Evolutionary conservation across 2,888 invertebrate species (phyloP).

Genomic region (Pegoplata infirma): DNA sequence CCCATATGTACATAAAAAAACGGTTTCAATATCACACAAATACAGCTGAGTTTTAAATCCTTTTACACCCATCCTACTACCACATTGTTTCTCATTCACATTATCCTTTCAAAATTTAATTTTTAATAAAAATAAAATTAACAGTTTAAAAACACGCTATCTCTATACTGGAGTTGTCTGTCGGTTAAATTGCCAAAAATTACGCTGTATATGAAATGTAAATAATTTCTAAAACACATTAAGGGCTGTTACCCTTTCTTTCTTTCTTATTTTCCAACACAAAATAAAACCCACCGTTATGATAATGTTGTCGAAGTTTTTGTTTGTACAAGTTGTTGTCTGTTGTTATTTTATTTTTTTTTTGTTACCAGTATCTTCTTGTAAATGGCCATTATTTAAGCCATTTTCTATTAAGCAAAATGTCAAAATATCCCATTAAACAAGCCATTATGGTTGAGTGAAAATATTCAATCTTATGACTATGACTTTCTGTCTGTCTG

Average conservation of each 20-base stretch:
- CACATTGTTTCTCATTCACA: slow-evolving; percentile 1
- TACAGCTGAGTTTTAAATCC: background rate
- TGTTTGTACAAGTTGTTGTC: background rate
- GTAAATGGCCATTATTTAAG: slow-evolving; percentile 65
- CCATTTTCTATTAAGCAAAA: slow-evolving; percentile 67
- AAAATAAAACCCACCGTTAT: slow-evolving; percentile 28
- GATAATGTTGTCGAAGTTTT: slow-evolving; percentile 49
- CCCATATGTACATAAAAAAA: too few relatives aligned
- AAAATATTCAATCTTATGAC: slow-evolving; percentile 57
- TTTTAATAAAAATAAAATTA: slow-evolving; percentile 37
- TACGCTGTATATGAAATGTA: background rate
- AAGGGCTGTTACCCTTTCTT: slow-evolving; percentile 42
- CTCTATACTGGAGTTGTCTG: background rate
- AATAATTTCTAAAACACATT: slow-evolving; percentile 2
- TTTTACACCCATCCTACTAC: slow-evolving; percentile 25
- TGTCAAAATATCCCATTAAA: slow-evolving; percentile 67
- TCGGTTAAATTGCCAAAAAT: slow-evolving; percentile 28
- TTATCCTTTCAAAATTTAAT: slow-evolving; percentile 48
- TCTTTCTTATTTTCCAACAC: background rate
- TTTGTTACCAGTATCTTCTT: slow-evolving; percentile 25
- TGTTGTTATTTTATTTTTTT: slow-evolving; percentile 25
- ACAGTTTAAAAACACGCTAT: slow-evolving; percentile 48
- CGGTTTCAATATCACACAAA: background rate
- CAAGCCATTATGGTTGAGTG: slow-evolving; percentile 67
- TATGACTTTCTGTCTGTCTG: slow-evolving; percentile 17